Evolutionary conservation across 2,888 invertebrate genomes (phyloP).

Genomic region (Nasonia oneida): DNA sequence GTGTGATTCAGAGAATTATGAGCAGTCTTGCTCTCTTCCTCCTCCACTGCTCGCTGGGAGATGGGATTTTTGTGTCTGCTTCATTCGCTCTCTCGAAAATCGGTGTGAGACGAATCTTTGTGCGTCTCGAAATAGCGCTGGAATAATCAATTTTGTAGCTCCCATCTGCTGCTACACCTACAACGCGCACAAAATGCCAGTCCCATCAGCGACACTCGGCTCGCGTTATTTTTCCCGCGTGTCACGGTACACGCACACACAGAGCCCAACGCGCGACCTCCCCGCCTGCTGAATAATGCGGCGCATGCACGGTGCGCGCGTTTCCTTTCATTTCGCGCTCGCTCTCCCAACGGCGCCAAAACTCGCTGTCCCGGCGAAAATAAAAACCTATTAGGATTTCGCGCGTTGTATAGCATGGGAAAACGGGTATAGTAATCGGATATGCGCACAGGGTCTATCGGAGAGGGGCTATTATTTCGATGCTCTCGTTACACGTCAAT

Average conservation of each 20-base stretch:
- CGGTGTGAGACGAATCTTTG: not conserved
- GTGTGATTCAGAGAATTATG: constrained; percentile 14
- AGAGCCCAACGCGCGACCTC: not conserved
- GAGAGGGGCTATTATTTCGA: constrained; percentile 22
- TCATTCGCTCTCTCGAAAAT: not conserved
- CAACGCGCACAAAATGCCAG: too few species aligned
- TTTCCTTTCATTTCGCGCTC: constrained; percentile 33
- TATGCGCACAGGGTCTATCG: not conserved
- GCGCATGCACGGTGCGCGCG: constrained; percentile 4
- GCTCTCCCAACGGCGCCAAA: not conserved
- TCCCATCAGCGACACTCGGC: not conserved
- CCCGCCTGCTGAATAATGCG: constrained; percentile 24
- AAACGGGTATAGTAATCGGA: constrained; percentile 33
- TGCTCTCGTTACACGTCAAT: constrained; percentile 49
- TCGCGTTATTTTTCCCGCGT: not conserved
- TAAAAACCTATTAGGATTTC: constrained; percentile 51
- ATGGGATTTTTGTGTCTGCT: not conserved
- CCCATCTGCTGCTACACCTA: too few species aligned
- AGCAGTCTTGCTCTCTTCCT: not conserved
- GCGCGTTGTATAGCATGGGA: constrained; percentile 7
- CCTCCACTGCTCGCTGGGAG: not conserved
- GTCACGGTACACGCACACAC: not conserved
- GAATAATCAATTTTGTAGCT: too few species aligned
- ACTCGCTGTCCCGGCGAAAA: constrained; percentile 6
- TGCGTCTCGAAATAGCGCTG: not conserved